Base-by-base conservation (phyloP, 2,888 invertebrate genomes). In the Parascotia fuliginaria region DNA sequence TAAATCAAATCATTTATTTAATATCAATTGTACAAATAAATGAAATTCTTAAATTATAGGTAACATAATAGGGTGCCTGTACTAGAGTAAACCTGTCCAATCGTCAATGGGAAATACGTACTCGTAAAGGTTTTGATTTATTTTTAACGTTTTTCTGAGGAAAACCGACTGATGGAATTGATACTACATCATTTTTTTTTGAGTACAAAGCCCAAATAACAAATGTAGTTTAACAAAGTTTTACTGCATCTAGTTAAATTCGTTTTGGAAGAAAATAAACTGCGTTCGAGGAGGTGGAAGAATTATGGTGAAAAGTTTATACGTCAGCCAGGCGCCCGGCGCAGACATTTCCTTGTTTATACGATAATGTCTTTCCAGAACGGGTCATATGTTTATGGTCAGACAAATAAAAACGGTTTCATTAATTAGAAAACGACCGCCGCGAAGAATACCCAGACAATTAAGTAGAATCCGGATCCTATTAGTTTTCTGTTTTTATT, bases 261-360 rank as follows among this genome's bases (percentile, higher is more conserved):
- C 70, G 65, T 72, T 64, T 69, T 73, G 55, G 44, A 24, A 64
- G 67, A 72, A 77, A 75, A 72, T 70, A 66, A 72, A 51, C 66
- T 64, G 44, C 47, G 70, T 64, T 68, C 70, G 77, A 77, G 66
- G 73, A 77, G 79, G 76, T 75, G 78, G 82, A 80, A 79, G 77
- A 82, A 74, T 80, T 78, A 79, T 79, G 74, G 79, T 77, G 75
- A 80, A 81, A 85, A 76, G 69, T 77, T 82, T 79, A 73, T 77
- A 76, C 72, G 65, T 76, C 83, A 82, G 86, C 87, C 75, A 85
- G 77, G 76, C 73, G 75, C 75, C 73, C 57, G 51, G 59, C 44
- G 51, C 46, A 45, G 65, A 59, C 68, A 64, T 70, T 81, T 84
- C 77, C 85, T 81, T 84, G 78, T 84, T 85, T 82, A 81, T 73